Evolutionary conservation across 64 coral and sea anemone species (phyloP), one percentile per base, ranked within the genome.

Genomic region (Montipora foliosa): DNA sequence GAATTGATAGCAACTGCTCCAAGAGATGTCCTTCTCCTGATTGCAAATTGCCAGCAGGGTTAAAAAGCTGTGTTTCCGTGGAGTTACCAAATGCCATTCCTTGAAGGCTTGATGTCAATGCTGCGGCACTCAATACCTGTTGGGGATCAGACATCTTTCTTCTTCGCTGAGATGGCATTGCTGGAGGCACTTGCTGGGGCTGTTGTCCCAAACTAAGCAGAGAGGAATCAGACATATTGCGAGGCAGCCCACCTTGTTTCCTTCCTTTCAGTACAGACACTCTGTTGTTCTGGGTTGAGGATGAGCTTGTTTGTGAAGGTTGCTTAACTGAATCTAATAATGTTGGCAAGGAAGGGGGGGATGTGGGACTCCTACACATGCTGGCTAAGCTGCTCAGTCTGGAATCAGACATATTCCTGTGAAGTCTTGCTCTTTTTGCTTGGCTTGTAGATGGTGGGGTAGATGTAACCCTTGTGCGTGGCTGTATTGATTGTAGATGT

Each of bases 341-440:
- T 47, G 48, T 21, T 52, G 57, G 52, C 16, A 79, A 78, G 49
- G 88, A 53, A 46, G 91, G 81, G 50, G 72, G 25, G 37, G 82
- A 66, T 69, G 91, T 82, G 14, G 91, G 76, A 66, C 87, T 59
- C 70, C 76, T 94, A 46, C 75, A 91, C 81, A 87, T 81, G 17
- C 81, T 94, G 0, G 46, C 72, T 52, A 97, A 88, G 49, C 88
- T 91, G 62, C 91, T 92, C 72, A 98, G 81, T 52, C 89, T 85
- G 44, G 96, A 98, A 88, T 98, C 96, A 14, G 96, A 98, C 96
- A 98, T 98, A 69, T 98, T 98, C 77, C 96, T 92, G 44, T 93
- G 96, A 24, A 98, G 45, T 37, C 96, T 76, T 3, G 89, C 80
- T 21, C 92, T 83, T 67, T 98, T 98, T 25, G 96, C 75, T 79